These are phyloP conservation scores for Octopus bimaculoides DNA, from an alignment of 1,140 invertebrate genomes.

Conservation along the genomic window DNA sequence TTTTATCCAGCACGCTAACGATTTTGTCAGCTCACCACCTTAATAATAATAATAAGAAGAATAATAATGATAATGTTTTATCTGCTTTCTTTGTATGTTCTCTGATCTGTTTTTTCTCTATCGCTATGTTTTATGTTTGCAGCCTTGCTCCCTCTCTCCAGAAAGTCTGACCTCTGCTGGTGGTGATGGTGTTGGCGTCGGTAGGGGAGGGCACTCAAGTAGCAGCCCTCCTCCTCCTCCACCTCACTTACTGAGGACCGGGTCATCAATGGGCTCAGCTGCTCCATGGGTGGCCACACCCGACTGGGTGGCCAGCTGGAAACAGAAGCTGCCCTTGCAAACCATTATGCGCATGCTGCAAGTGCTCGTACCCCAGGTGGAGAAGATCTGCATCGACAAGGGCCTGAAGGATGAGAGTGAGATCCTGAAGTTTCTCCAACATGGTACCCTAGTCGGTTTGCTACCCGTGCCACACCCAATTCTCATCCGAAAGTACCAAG, in stretches of 20 bases:
- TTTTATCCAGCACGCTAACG: too few species aligned
- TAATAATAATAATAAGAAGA: too few species aligned
- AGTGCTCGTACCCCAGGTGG: constrained; percentile 98
- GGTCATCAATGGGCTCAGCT: not conserved
- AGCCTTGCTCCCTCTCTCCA: too few species aligned
- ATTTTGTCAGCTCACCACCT: too few species aligned
- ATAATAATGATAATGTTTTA: too few species aligned
- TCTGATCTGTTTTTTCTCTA: too few species aligned
- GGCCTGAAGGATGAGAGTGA: constrained; percentile 99
- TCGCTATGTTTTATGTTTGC: too few species aligned
- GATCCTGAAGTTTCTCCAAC: constrained; percentile 97
- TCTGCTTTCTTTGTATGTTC: too few species aligned
- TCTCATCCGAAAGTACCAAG: constrained; percentile 97
- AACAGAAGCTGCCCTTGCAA: constrained; percentile 93
- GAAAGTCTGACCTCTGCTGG: too few species aligned
- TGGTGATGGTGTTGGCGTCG: not conserved
- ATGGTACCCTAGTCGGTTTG: constrained; percentile 95
- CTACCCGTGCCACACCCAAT: constrained; percentile 99
- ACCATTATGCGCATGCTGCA: constrained; percentile 98
- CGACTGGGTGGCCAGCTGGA: constrained; percentile 78
- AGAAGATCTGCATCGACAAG: constrained; percentile 99
- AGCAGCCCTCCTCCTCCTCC: not conserved
- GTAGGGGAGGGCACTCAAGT: not conserved
- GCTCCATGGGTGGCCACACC: not conserved
- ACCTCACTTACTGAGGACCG: too few species aligned